A percentile compares a stretch with the other conserved stretches of the same genome.
These are phyloP conservation scores for Cerceris ruficornis DNA, from an alignment of 2,888 invertebrate genomes.

Conservation along the genomic window DNA sequence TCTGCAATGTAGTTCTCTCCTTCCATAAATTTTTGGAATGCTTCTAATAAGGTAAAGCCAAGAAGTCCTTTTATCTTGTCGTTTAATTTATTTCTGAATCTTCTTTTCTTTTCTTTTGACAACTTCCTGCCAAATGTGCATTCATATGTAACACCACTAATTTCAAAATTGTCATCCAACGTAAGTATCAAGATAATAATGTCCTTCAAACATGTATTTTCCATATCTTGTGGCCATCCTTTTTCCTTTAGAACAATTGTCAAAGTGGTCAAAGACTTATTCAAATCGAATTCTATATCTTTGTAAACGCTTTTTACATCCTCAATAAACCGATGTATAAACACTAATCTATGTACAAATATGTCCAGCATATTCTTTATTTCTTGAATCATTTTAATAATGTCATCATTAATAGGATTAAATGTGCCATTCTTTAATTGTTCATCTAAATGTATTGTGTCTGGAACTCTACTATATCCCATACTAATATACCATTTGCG, in stretches of 20 bases:
- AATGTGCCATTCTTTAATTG: slow-evolving; percentile 8
- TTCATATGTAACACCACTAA: slow-evolving; percentile 17
- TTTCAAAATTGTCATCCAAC: slow-evolving; percentile 34
- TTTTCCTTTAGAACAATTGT: slow-evolving; percentile 32
- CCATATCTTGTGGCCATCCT: slow-evolving; percentile 44
- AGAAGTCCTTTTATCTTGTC: slow-evolving; percentile 30
- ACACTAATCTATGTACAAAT: slow-evolving; percentile 25
- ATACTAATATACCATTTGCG: slow-evolving; percentile 56
- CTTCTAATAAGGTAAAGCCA: slow-evolving; percentile 19
- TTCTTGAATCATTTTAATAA: slow-evolving; percentile 17
- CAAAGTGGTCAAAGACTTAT: slow-evolving; percentile 1
- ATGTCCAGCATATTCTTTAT: slow-evolving; percentile 23
- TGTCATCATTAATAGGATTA: slow-evolving; percentile 18
- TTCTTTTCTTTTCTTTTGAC: not conserved
- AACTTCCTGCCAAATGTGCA: not conserved
- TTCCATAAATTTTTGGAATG: slow-evolving; percentile 46
- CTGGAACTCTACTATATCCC: slow-evolving; percentile 43
- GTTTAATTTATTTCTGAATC: slow-evolving; percentile 6
- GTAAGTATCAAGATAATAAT: slow-evolving; percentile 26
- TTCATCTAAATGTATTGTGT: slow-evolving; percentile 13
- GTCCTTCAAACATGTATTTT: slow-evolving; percentile 23
- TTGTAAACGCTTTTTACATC: slow-evolving; percentile 22
- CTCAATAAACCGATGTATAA: slow-evolving; percentile 25
- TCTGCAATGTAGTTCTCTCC: not conserved
- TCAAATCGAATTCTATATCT: slow-evolving; percentile 37